These are phyloP conservation scores for Dallia pectoralis DNA, from an alignment of 2,797 vertebrate genomes.

Conservation along the genomic window DNA sequence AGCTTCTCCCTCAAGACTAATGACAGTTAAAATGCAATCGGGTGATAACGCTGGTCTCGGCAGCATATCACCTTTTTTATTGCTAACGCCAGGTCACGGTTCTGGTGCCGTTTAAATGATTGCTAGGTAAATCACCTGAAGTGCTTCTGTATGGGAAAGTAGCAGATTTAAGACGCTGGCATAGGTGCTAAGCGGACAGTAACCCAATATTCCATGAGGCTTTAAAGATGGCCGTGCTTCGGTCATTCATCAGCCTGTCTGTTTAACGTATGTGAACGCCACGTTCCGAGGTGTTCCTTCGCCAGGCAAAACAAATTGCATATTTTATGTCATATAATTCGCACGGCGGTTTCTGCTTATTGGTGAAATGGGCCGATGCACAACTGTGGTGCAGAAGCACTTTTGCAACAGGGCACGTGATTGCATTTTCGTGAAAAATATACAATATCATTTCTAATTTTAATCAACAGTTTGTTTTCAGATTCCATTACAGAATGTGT, in stretches of 20 bases:
- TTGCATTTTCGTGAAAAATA: not conserved
- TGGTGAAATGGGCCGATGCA: not conserved
- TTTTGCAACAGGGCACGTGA: not conserved
- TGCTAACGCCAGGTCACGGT: constrained; percentile 61
- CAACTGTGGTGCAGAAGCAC: not conserved
- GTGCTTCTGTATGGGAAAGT: constrained; percentile 68
- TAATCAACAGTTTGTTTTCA: not conserved
- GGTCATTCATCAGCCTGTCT: constrained; percentile 65
- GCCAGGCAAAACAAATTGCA: constrained; percentile 54
- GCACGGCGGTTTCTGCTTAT: not conserved
- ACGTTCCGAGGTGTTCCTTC: constrained; percentile 53
- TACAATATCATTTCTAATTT: not conserved
- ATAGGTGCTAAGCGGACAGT: constrained; percentile 76
- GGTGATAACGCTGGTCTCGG: constrained; percentile 56
- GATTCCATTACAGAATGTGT: no score
- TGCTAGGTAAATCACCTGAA: constrained; percentile 79
- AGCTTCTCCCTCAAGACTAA: constrained; percentile 60
- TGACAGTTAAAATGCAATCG: constrained; percentile 76
- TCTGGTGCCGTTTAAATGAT: constrained; percentile 72
- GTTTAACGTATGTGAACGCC: constrained; percentile 45
- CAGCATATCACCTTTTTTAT: constrained; percentile 75
- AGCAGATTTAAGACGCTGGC: constrained; percentile 71
- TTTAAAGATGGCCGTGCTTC: constrained; percentile 57
- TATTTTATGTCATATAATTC: not conserved
- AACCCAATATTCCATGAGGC: constrained; percentile 63